A percentile compares a stretch with the other conserved stretches of the same genome.
These are phyloP conservation scores for Kryptopterus vitreolus DNA, from an alignment of 2,797 vertebrate species.

Conservation along the genomic window DNA sequence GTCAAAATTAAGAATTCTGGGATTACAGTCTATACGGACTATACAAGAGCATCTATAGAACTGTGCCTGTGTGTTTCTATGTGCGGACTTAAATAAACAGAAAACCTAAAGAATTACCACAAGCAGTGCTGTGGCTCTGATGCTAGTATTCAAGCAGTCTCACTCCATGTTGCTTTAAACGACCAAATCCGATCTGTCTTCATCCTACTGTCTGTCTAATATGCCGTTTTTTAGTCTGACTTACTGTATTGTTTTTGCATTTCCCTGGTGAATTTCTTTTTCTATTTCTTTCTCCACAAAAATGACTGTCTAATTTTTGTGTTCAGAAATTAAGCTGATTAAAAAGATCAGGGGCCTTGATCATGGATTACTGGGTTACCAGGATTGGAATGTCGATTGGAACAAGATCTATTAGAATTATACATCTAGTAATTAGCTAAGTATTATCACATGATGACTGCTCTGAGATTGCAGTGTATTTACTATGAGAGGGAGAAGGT, in stretches of 20 bases:
- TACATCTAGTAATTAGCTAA: not conserved
- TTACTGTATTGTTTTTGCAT: constrained; percentile 15
- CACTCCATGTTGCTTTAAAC: constrained; percentile 31
- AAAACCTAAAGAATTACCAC: constrained; percentile 12
- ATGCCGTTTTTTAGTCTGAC: constrained; percentile 32
- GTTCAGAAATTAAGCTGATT: not conserved
- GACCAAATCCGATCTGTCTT: constrained; percentile 28
- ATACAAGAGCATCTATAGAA: too few relatives aligned
- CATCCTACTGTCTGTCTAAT: constrained; percentile 21
- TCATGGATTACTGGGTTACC: not conserved
- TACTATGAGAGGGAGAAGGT: not conserved
- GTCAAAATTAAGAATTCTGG: constrained; percentile 13
- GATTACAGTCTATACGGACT: too few relatives aligned
- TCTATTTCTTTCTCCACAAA: not conserved
- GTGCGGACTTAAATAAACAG: constrained; percentile 23
- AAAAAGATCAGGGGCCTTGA: not conserved
- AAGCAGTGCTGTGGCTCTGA: constrained; percentile 31
- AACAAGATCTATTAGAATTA: not conserved
- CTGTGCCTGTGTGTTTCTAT: constrained; percentile 13
- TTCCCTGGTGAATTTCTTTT: constrained; percentile 10
- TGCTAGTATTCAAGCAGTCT: constrained; percentile 21
- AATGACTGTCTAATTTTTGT: not conserved
- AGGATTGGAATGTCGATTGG: not conserved
- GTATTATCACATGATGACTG: not conserved
- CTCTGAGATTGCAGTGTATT: not conserved